Percentiles rank a stretch among this genome's conserved stretches.
phyloP scores from a whole-genome alignment of 2,113 vertebrate species.

The Columbina picui region DNA sequence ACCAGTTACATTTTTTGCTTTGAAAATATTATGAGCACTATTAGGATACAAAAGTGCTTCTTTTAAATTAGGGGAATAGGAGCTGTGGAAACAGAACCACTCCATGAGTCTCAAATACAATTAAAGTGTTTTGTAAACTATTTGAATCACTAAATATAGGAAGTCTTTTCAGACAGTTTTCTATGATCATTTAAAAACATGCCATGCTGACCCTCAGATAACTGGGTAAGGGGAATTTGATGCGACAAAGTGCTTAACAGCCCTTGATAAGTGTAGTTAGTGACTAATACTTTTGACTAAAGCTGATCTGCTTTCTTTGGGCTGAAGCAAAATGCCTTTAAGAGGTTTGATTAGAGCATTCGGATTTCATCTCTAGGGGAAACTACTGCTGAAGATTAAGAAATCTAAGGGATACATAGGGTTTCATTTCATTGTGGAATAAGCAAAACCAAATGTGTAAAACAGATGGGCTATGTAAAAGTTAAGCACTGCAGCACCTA shows the following conservation, averaged over 20 bases:
- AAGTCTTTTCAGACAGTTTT: background rate
- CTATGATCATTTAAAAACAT: background rate
- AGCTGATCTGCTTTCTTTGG: background rate
- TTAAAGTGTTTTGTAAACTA: background rate
- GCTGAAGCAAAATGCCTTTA: background rate
- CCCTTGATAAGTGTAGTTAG: background rate
- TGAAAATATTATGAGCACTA: background rate
- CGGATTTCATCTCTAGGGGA: background rate
- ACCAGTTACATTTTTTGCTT: background rate
- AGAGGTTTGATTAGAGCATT: background rate
- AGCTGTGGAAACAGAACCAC: background rate
- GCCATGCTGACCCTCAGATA: background rate
- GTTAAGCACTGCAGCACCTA: background rate
- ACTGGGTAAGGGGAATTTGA: background rate
- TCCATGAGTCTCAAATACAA: background rate
- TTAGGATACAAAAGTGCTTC: background rate
- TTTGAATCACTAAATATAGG: background rate
- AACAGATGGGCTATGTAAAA: background rate
- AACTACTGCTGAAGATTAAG: background rate
- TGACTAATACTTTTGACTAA: conserved; percentile 25
- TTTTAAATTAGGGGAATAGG: background rate
- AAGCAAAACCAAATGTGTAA: background rate
- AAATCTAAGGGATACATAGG: background rate
- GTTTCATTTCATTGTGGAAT: background rate
- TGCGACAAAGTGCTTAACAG: background rate